Conservation (phyloP, 2,797 vertebrate species). For the Lithobates sylvaticus region DNA sequence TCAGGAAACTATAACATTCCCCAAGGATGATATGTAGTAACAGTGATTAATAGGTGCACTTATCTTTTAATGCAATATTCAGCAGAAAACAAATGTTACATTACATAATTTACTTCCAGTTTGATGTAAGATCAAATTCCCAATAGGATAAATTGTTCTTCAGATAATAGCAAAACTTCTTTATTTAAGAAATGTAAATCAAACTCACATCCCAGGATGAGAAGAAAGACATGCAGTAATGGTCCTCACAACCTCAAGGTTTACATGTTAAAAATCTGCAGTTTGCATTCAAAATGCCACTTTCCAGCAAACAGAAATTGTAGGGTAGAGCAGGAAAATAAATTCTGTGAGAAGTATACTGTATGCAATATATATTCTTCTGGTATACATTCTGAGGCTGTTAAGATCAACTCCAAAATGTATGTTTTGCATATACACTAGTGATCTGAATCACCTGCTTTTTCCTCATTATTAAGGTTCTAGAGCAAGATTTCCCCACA, state of each 20-base stretch:
- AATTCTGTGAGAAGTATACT: no score
- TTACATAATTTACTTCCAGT: conserved; percentile 39
- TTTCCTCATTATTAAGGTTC: background rate
- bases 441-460: no score
- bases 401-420: no score
- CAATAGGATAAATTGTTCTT: background rate
- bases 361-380: no score
- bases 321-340: background rate
- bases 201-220: background rate
- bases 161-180: background rate
- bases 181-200: background rate
- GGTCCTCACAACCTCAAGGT: background rate
- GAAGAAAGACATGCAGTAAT: background rate
- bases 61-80: conserved; percentile 53
- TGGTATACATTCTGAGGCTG: no score
- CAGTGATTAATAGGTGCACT: conserved; percentile 42
- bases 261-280: background rate
- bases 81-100: conserved; percentile 47
- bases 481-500: background rate
- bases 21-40: conserved; percentile 18
- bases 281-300: background rate
- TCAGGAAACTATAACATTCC: conserved; percentile 18
- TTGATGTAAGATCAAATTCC: conserved; percentile 33
- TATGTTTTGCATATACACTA: no score
- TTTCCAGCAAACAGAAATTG: background rate